Evolutionary conservation across 2,888 invertebrate genomes (phyloP), one percentile per base, ranked within the genome.

Genomic region (Colostygia pectinataria): DNA sequence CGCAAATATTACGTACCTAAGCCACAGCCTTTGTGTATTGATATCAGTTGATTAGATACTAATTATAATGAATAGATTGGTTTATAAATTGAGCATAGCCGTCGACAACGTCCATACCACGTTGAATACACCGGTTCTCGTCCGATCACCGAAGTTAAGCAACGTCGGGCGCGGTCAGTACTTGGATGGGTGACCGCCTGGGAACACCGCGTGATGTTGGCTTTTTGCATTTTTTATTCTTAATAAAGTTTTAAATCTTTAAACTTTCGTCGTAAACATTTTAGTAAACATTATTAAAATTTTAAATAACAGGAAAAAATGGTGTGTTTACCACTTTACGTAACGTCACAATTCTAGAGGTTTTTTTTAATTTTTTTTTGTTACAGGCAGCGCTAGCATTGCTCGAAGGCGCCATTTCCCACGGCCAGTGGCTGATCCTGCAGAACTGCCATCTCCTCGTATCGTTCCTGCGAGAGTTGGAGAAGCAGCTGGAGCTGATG

Each of bases 401-500:
- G 5, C 75, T 97, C 8, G 93, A 95, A 55, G 91, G 91, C 0
- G 94, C 95, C 0, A 91, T 94, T 7, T 86, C 91, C 0, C 92
- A 94, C 72, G 98, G 98, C 0, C 95, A 95, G 68, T 98, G 98
- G 98, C 83, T 98, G 53, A 95, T 98, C 92, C 91, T 97, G 14
- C 98, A 98, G 88, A 98, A 98, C 84, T 98, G 97, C 55, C 98
- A 98, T 76, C 85, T 98, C 37, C 83, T 98, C 14, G 91, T 97
- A 6, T 89, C 92, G 2, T 98, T 98, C 87, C 91, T 97, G 3
- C 91, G 93, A 12, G 93, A 93, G 56, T 82, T 98, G 58, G 98
- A 98, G 80, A 97, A 97, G 72, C 92, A 93, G 59, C 81, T 98
- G 39, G 97, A 97, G 71, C 91, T 93, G 75, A 91, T 96, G 68